Evolutionary conservation across 1,140 invertebrate genomes (phyloP), one percentile per base, ranked within the genome.

Genomic region (Hypsibius dujardini): DNA sequence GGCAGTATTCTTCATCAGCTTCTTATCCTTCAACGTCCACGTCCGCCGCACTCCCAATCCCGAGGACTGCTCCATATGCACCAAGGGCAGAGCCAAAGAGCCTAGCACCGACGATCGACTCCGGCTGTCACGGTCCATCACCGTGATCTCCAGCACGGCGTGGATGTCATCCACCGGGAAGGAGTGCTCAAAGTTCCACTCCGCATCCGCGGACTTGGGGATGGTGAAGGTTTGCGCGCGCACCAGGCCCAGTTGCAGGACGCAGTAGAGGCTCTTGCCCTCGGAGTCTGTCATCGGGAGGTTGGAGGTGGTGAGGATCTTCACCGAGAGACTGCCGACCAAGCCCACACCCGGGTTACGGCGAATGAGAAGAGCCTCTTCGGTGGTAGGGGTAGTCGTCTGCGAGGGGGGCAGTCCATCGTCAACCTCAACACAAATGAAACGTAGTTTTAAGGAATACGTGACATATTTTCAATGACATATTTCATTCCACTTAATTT

Each of bases 81-180:
- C 79, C 7, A 98, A 80, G 0, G 95, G 95, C 75, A 98, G 87
- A 1, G 87, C 86, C 12, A 98, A 81, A 81, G 92, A 94, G 2
- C 95, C 95, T 0, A 98, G 81, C 79, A 98, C 98, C 80, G 98
- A 95, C 0, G 93, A 90, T 80, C 95, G 95, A 78, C 96, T 94
- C 79, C 98, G 93, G 72, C 90, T 84, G 81, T 99, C 95, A 81
- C 98, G 95, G 78, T 99, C 96, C 78, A 89, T 98, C 0, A 98
- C 92, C 0, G 94, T 98, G n/a, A 98, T 82, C 79, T 98, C 94
- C 69, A 99, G 80, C 42, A 92, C 86, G 50, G 92, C 90, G 75
- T 96, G 94, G 70, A 98, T 94, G 78, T 98, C 96, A 78, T 95
- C 95, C 0, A 99, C 88, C 79, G 93, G 94, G 90, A 99, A 96